Conservation (phyloP, 2,113 vertebrate genomes). For the Isichthys henryi region DNA sequence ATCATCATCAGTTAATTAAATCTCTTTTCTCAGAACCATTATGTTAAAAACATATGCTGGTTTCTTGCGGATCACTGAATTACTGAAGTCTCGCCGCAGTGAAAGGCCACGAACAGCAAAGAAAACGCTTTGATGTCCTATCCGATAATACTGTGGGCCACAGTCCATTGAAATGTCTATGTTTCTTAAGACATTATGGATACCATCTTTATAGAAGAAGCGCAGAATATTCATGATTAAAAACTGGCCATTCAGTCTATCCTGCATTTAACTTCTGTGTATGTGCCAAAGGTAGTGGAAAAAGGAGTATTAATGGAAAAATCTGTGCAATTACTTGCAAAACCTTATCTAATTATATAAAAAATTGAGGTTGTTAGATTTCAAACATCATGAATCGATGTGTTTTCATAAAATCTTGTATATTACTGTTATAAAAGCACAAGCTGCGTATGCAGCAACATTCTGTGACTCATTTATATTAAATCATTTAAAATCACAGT, state of each 20-base stretch:
- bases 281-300: neutral
- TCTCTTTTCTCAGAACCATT: neutral
- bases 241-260: neutral
- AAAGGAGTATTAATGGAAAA: neutral
- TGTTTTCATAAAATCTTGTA: neutral
- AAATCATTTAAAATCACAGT: neutral
- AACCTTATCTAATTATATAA: neutral
- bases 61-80: neutral
- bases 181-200: neutral
- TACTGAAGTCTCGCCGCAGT: neutral
- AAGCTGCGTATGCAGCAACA: neutral
- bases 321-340: neutral
- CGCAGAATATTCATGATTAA: neutral
- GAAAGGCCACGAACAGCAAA: neutral
- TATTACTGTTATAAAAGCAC: neutral
- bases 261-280: neutral
- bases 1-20: constrained; percentile 5
- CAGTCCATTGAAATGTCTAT: neutral
- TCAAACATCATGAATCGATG: neutral
- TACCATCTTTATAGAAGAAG: neutral
- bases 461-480: neutral
- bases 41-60: neutral
- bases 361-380: neutral
- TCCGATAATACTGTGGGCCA: neutral
- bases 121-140: neutral